Base-by-base conservation (phyloP, 2,888 invertebrate species). In the Noctuana brunneofusca region DNA sequence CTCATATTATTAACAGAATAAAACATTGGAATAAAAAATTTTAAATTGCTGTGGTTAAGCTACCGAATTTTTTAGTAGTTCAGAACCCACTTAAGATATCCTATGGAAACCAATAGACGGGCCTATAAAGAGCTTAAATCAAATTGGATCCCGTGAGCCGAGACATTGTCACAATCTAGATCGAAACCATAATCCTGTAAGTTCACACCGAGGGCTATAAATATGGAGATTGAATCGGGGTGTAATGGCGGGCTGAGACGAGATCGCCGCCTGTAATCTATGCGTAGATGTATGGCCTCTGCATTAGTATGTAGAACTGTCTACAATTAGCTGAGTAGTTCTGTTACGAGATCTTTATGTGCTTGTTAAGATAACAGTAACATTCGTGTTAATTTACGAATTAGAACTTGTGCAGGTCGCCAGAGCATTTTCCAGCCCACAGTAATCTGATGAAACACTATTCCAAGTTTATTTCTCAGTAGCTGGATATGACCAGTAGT, bases 171-270 rank as follows among this genome's bases (percentile, higher is more conserved):
- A 53, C 46, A 46, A 60, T 60, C 59, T 55, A 60, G 59, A 65
- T 64, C 58, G 62, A 62, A 66, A 49, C 55, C 64, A 58, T 67
- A 66, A 69, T 66, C 66, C 69, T 48, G 52, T 65, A 53, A 64
- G 60, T 57, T 59, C 64, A 60, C 43, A 62, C 56, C 27, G 60
- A 60, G 48, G 59, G 43, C 59, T 24, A 66, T 68, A 63, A 69
- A 69, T 65, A 66, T 66, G 66, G 65, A 65, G 64, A 67, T 68
- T 64, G 58, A 58, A 20, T 2, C 11, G 22, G 32, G 35, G 49
- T 24, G 48, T 49, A 12, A 46, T 22, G 24, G 49, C 35, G 32
- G 22, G 38, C 12, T 24, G 49, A 49, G 49, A 18, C 48, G 38
- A 38, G 16, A 49, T 49, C 48, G 49, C 38, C 57, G 32, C 20